These are phyloP conservation scores for Plebejus melissa DNA, from an alignment of 2,888 invertebrate genomes.

Conservation along the genomic window DNA sequence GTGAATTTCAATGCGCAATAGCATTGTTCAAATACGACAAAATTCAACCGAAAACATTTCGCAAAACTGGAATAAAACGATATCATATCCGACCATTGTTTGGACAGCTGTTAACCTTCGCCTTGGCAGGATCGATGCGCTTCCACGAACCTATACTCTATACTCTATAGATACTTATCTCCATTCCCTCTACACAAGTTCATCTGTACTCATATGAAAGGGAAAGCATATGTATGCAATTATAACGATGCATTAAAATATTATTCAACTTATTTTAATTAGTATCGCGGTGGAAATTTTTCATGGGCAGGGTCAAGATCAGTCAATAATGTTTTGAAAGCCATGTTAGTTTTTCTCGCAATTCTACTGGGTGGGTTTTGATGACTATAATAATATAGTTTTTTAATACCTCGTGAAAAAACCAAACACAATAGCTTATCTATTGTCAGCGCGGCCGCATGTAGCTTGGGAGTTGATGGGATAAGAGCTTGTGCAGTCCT, in stretches of 20 bases:
- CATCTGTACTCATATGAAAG: neutral
- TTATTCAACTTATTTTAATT: neutral
- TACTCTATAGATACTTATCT: neutral
- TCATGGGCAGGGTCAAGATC: too few species aligned
- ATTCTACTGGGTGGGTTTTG: too few species aligned
- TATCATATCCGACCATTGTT: slow-evolving; percentile 2
- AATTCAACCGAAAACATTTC: neutral
- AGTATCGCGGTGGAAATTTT: too few species aligned
- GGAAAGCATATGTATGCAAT: neutral
- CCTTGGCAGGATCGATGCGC: neutral
- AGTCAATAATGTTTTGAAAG: too few species aligned
- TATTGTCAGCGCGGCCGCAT: too few species aligned
- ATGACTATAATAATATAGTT: too few species aligned
- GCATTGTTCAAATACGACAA: neutral
- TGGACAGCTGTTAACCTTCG: slow-evolving; percentile 8
- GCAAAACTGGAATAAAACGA: neutral
- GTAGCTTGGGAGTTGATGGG: too few species aligned
- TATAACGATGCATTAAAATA: neutral
- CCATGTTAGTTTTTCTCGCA: too few species aligned
- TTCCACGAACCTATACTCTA: neutral
- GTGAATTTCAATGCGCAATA: neutral
- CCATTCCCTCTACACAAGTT: neutral
- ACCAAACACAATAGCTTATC: too few species aligned
- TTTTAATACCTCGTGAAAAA: too few species aligned
- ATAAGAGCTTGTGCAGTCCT: too few species aligned